Base-by-base conservation (phyloP, 2,888 invertebrate species). In the Leucozona laternaria region DNA sequence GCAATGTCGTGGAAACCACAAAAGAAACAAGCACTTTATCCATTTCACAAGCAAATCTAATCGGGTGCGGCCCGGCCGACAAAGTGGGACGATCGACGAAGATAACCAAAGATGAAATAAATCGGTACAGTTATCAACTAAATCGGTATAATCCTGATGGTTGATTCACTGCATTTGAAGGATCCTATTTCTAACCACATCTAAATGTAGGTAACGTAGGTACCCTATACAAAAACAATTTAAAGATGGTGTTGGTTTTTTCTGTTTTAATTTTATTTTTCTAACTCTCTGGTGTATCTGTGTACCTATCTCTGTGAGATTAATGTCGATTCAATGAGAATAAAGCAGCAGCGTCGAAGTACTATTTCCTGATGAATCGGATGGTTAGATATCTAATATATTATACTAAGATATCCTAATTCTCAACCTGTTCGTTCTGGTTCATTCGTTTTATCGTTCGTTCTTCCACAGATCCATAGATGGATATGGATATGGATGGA, bases 131-230 rank as follows among this genome's bases (percentile, higher is more conserved):
- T 78, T 80, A 77, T 80, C 85, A 78, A 78, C 80, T 85, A 73
- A 85, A 85, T 85, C 80, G 85, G 73, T 85, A 22, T 37, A 85
- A 85, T 85, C 85, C 85, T 80, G 73, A 78, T 77, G 80, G 73
- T 78, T 85, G 85, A 85, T 85, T 85, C 85, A 85, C 70, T 80
- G 80, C 76, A 85, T 72, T 72, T 79, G 40, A 71, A 55, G 60
- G 55, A 85, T 80, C 31, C 77, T 68, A n/a, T 20, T 66, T 43
- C 62, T n/a, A n/a, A n/a, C n/a, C n/a, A n/a, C n/a, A n/a, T 58
- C 76, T 45, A n/a, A n/a, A n/a, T n/a, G n/a, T n/a, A n/a, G n/a
- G n/a, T n/a, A n/a, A n/a, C n/a, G n/a, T n/a, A n/a, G n/a, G n/a
- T n/a, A n/a, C n/a, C n/a, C n/a, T n/a, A n/a, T n/a, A 73, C 43